Base-by-base conservation (phyloP, 2,888 invertebrate species). In the Cotesia congregata region DNA sequence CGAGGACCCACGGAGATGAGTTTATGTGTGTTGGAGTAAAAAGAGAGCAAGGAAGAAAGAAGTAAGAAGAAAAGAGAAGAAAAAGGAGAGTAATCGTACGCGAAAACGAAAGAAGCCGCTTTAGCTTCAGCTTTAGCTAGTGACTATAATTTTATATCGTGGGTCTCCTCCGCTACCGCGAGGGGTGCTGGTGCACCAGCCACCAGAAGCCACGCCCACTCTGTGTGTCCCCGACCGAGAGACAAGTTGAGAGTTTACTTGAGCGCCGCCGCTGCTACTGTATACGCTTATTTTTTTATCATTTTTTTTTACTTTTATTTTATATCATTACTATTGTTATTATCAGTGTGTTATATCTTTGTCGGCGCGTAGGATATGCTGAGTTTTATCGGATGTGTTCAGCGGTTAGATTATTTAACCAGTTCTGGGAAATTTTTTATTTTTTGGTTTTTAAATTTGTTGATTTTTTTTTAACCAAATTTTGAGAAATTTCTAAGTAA, bases 261-360 rank as follows among this genome's bases (percentile, higher is more conserved):
- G 85, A 83, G 85, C 86, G 86, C 86, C 87, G 87, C 87, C 86
- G 87, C 86, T 73, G 67, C 39, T 50, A 38, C 74, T 76, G 59
- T 62, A 74, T 73, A 62, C 71, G 67, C 70, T 61, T 50, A 78
- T 72, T 73, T 72, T 74, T 68, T 64, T 74, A 59, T 79, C 72
- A 72, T 77, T 77, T 76, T 74, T 69, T 62, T 72, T 50, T 40
- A n/a, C 60, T 38, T 17, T 41, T 41, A 7, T 41, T 41, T 41
- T 40, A 6, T 40, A 40, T 40, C 6, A 40, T 40, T 5, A 20
- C 60, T 61, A 38, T 59, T 41, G 50, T 67, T 74, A 17, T 40
- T 30, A 64, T n/a, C 17, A 17, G 17, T 17, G 17, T 17, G 17
- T 17, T 17, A 17, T 17, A 17, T 17, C 17, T 17, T 17, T 17